A percentile compares a stretch with the other conserved stretches of the same genome.
These are phyloP conservation scores for Hiodon alosoides DNA, from an alignment of 2,113 vertebrate species.

Conservation along the genomic window DNA sequence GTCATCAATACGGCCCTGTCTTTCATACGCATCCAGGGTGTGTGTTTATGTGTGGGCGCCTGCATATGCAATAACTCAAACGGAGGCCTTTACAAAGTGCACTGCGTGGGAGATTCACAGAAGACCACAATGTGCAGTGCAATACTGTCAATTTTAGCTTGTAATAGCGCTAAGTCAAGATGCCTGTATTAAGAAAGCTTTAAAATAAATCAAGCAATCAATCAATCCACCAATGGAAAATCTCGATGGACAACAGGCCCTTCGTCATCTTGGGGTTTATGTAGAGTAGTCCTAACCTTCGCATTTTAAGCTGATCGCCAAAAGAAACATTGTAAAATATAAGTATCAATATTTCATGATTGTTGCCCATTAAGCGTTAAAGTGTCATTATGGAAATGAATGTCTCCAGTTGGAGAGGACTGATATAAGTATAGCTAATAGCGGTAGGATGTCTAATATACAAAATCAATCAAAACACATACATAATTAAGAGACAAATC, in stretches of 20 bases:
- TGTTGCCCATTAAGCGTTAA: slow-evolving; percentile 43
- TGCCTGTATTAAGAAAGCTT: slow-evolving; percentile 24
- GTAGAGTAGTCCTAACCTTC: slow-evolving; percentile 36
- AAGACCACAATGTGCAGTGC: background rate
- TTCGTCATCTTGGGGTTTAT: slow-evolving; percentile 12
- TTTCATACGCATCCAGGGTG: slow-evolving; percentile 19
- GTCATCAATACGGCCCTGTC: slow-evolving; percentile 44
- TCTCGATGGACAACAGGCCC: background rate
- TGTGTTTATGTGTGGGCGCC: background rate
- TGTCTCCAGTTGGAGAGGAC: background rate
- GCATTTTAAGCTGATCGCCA: slow-evolving; percentile 40
- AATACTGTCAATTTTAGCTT: background rate
- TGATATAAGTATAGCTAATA: background rate
- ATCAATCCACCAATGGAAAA: slow-evolving; percentile 3
- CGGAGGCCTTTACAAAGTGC: background rate
- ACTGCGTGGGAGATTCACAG: background rate
- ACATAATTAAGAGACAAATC: too few species aligned
- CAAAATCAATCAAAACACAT: background rate
- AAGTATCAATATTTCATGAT: slow-evolving; percentile 57
- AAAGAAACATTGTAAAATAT: slow-evolving; percentile 56
- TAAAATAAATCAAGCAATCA: slow-evolving; percentile 35
- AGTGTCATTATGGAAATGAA: background rate
- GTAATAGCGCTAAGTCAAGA: background rate
- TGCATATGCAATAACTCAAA: background rate
- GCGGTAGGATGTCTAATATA: background rate